Evolutionary conservation across 2,797 vertebrate genomes (phyloP).

Genomic region (Darevskia nairensis): DNA sequence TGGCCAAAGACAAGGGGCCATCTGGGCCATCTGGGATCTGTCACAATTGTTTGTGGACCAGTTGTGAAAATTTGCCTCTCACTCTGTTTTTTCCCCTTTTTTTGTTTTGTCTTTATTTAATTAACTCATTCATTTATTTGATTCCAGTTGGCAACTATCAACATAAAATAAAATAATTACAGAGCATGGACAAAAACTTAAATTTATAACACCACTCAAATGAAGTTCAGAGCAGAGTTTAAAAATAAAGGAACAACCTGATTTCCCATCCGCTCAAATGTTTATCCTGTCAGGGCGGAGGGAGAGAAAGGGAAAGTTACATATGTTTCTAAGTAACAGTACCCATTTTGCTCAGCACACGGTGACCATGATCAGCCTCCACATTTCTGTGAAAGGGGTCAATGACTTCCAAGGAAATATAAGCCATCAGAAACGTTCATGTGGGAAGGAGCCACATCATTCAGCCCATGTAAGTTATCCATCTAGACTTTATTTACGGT

Average conservation of each 20-base stretch:
- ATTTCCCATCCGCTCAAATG: too few species aligned
- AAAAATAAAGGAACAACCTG: too few species aligned
- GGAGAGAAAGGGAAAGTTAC: neutral
- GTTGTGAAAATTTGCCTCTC: neutral
- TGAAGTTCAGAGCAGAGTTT: too few species aligned
- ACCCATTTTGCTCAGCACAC: neutral
- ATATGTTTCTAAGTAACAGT: neutral
- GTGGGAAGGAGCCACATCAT: neutral
- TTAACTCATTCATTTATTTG: too few species aligned
- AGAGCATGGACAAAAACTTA: too few species aligned
- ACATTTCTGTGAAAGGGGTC: neutral
- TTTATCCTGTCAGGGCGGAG: too few species aligned
- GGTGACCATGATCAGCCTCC: neutral
- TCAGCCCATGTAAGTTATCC: neutral
- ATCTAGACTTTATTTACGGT: neutral
- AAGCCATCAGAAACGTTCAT: neutral
- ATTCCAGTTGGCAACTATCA: too few species aligned
- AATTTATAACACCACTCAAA: too few species aligned
- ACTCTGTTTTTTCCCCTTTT: neutral
- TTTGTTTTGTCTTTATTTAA: too few species aligned
- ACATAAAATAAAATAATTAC: too few species aligned
- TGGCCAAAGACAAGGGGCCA: too few species aligned
- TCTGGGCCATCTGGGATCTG: too few species aligned
- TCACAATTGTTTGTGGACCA: neutral
- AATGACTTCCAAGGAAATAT: conserved; percentile 1